Percentiles rank a stretch among this genome's conserved stretches.
Conservation (phyloP, 2,113 vertebrate genomes). For the Petromus typicus region DNA sequence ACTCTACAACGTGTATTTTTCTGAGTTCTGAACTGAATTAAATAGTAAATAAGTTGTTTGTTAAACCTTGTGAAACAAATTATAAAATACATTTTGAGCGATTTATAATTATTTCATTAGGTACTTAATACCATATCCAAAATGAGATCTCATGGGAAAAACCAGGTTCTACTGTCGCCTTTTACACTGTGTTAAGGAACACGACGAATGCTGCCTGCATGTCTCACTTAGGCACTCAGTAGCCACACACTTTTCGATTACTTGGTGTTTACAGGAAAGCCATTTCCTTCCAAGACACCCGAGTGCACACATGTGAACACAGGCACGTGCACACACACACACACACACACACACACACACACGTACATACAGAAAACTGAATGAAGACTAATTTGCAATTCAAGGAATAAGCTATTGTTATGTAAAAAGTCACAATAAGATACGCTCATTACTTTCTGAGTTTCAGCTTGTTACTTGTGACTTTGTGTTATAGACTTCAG, state of each 20-base stretch:
- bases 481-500: slow-evolving; percentile 15
- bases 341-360: background rate
- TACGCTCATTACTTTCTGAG: slow-evolving; percentile 34
- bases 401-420: slow-evolving; percentile 53
- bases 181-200: background rate
- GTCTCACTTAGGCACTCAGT: background rate
- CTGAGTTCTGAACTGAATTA: slow-evolving; percentile 43
- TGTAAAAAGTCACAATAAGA: slow-evolving; percentile 9
- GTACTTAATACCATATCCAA: slow-evolving; percentile 10
- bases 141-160: background rate
- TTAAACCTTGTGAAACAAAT: background rate
- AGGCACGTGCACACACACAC: background rate
- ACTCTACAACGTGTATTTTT: background rate
- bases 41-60: slow-evolving; percentile 1
- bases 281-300: background rate
- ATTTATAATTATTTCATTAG: slow-evolving; percentile 41
- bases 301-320: background rate
- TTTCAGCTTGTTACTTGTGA: background rate
- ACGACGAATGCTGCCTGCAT: background rate
- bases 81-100: slow-evolving; percentile 5
- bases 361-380: background rate
- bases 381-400: slow-evolving; percentile 46
- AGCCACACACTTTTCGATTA: background rate
- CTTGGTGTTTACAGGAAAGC: slow-evolving; percentile 8
- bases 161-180: background rate